Percentiles rank a stretch among this genome's conserved stretches.
phyloP scores from a whole-genome alignment of 1,140 invertebrate species.

The Habropoda laboriosa region DNA sequence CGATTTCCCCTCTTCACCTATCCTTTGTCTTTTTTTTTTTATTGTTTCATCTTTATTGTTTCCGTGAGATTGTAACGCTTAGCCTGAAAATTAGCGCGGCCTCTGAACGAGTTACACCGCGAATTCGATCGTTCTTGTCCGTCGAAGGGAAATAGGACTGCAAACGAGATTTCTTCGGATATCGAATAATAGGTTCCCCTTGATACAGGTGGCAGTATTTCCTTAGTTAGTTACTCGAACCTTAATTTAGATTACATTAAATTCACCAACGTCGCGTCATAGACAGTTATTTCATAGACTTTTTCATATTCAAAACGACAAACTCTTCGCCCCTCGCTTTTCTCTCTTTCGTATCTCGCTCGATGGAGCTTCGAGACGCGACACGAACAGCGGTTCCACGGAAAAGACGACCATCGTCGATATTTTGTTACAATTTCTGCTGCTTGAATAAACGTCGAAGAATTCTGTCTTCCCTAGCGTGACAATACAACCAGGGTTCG shows the following conservation, averaged over 20 bases:
- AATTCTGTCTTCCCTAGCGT: not conserved
- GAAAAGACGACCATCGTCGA: not conserved
- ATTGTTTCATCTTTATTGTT: slow-evolving; percentile 1
- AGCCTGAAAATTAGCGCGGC: not conserved
- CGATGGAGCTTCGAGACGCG: not conserved
- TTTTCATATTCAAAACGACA: slow-evolving; percentile 46
- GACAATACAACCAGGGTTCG: too few species aligned
- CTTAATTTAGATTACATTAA: slow-evolving; percentile 53
- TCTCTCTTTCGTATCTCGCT: not conserved
- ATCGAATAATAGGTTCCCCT: slow-evolving; percentile 38
- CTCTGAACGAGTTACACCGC: not conserved
- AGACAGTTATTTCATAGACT: slow-evolving; percentile 55
- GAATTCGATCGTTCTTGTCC: not conserved
- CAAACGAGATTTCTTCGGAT: slow-evolving; percentile 15
- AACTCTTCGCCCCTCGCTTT: too few species aligned
- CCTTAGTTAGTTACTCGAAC: slow-evolving; percentile 37
- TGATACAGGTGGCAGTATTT: slow-evolving; percentile 57
- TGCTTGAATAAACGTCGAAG: not conserved
- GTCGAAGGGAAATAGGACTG: slow-evolving; percentile 4
- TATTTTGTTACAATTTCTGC: not conserved
- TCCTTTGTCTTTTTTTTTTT: not conserved
- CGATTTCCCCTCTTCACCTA: not conserved
- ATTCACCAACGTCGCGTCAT: slow-evolving; percentile 37
- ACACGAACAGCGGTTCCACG: not conserved
- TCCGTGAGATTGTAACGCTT: not conserved